Percentiles rank a stretch among this genome's conserved stretches.
These are phyloP conservation scores for Pachyramphus minor DNA, from an alignment of 2,113 vertebrate species.

Conservation along the genomic window DNA sequence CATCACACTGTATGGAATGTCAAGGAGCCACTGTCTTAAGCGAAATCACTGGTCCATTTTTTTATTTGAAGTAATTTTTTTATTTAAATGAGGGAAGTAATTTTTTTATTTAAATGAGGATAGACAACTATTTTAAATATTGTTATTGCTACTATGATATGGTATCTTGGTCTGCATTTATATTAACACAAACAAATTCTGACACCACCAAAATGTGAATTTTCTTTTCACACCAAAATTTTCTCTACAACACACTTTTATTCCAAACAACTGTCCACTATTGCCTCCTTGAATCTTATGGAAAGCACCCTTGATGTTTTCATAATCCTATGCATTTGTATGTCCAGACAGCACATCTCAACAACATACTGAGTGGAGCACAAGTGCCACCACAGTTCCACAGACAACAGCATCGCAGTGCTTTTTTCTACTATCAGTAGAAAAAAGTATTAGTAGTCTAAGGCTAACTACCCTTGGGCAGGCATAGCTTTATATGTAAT, in stretches of 20 bases:
- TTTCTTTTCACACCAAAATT: neutral
- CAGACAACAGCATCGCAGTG: neutral
- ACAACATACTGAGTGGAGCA: neutral
- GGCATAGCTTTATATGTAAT: neutral
- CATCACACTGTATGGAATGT: neutral
- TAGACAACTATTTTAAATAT: neutral
- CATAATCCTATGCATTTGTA: neutral
- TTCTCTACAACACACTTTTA: neutral
- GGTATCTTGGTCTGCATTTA: neutral
- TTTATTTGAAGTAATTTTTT: neutral
- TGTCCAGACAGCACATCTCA: neutral
- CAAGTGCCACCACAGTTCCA: neutral
- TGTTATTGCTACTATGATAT: neutral
- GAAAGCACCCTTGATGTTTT: neutral
- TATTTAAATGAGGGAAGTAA: neutral
- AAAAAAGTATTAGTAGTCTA: no score
- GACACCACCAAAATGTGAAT: neutral
- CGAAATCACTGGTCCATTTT: neutral
- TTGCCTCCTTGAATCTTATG: neutral
- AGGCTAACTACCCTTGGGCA: neutral
- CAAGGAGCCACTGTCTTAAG: neutral
- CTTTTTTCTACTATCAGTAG: neutral
- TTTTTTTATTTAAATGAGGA: neutral
- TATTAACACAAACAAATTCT: neutral
- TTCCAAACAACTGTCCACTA: neutral